phyloP scores from a whole-genome alignment of 2,113 vertebrate genomes.

The Pelecanoides urinatrix region DNA sequence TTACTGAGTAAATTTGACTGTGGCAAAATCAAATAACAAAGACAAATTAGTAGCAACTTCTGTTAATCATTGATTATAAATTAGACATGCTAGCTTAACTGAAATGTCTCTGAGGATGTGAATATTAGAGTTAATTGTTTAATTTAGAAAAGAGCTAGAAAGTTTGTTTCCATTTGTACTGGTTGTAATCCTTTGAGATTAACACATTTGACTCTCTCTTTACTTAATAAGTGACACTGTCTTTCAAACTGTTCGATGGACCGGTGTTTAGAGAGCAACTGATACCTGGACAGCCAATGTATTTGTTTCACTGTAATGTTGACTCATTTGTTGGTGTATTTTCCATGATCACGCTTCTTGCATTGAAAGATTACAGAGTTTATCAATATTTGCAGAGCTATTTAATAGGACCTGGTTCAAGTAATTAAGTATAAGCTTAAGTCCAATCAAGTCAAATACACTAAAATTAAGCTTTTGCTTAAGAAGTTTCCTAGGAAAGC shows the following conservation, averaged over 20 bases:
- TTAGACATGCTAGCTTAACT: constrained; percentile 52
- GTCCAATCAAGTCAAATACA: neutral
- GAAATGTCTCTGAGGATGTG: constrained; percentile 41
- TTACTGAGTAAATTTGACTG: constrained; percentile 59
- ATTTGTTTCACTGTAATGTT: constrained; percentile 33
- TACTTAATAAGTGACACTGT: constrained; percentile 23
- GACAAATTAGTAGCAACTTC: constrained; percentile 60
- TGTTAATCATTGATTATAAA: constrained; percentile 70
- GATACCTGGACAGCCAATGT: constrained; percentile 19
- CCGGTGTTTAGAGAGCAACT: constrained; percentile 37
- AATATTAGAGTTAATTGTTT: constrained; percentile 61
- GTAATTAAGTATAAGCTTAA: neutral
- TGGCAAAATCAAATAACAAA: constrained; percentile 48
- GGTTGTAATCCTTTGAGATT: constrained; percentile 21
- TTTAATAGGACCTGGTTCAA: neutral
- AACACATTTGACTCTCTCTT: constrained; percentile 44
- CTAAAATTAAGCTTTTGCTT: neutral
- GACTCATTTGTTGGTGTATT: constrained; percentile 38
- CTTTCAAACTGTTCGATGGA: constrained; percentile 20
- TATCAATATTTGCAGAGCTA: constrained; percentile 22
- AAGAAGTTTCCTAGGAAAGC: neutral
- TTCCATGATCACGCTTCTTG: neutral
- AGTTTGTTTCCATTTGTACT: constrained; percentile 25
- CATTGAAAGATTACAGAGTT: constrained; percentile 23
- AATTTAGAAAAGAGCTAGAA: constrained; percentile 52